Evolutionary conservation across 2,797 vertebrate genomes (phyloP).

Genomic region (Coilia nasus): DNA sequence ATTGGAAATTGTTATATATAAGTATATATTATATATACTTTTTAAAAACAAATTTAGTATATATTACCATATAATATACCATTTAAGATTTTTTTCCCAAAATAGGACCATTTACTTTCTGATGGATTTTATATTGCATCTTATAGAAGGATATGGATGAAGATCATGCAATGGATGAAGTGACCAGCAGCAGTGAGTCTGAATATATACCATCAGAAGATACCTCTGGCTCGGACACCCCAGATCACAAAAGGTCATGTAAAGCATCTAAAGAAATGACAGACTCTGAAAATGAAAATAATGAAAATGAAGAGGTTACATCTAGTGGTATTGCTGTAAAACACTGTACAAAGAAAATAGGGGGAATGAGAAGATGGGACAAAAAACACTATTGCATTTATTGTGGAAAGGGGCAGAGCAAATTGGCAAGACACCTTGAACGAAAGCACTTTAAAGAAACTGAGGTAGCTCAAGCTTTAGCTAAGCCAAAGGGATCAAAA

Average conservation of each 20-base stretch:
- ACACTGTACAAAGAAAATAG: background rate
- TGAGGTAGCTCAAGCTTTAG: slow-evolving; percentile 24
- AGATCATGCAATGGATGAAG: background rate
- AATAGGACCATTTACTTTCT: too few relatives aligned
- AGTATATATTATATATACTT: too few relatives aligned
- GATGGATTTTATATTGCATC: too few relatives aligned
- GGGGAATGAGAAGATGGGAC: background rate
- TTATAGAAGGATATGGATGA: background rate
- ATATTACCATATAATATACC: too few relatives aligned
- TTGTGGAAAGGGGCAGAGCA: slow-evolving; percentile 9
- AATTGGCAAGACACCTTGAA: slow-evolving; percentile 28
- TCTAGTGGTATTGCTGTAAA: background rate
- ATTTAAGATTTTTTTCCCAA: too few relatives aligned
- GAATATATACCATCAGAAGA: background rate
- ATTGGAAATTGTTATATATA: too few relatives aligned
- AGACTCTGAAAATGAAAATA: background rate
- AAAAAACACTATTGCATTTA: slow-evolving; percentile 17
- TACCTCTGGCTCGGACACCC: background rate
- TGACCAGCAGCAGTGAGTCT: background rate
- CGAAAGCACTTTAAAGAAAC: slow-evolving; percentile 27
- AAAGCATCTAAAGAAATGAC: background rate
- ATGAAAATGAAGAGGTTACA: background rate
- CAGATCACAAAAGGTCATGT: too few relatives aligned
- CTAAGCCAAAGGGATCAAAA: background rate
- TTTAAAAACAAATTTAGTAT: too few relatives aligned